A percentile compares a stretch with the other conserved stretches of the same genome.
Evolutionary conservation across 2,888 invertebrate species (phyloP).

Genomic region (Meteorus cinctellus): DNA sequence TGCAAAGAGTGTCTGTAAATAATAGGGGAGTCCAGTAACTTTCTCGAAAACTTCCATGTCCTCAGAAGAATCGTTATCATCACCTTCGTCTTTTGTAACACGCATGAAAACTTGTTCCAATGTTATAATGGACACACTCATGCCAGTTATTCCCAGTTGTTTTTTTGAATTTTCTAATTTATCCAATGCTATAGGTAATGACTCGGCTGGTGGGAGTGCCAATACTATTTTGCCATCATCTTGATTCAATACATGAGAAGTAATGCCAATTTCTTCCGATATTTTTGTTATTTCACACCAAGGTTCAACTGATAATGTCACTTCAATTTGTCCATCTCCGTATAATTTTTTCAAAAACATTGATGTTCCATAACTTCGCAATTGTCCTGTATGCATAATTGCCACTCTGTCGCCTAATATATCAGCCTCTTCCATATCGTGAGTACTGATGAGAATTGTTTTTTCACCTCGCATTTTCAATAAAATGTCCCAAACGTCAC

Average conservation of each 20-base stretch:
- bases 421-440: conserved; percentile 97
- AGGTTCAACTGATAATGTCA: conserved; percentile 65
- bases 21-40: conserved; percentile 61
- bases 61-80: conserved; percentile 56
- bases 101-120: conserved; percentile 92
- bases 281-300: conserved; percentile 68
- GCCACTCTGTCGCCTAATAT: conserved; percentile 92
- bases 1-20: conserved; percentile 65
- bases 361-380: conserved; percentile 87
- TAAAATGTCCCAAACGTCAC: conserved; percentile 91
- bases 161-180: conserved; percentile 78
- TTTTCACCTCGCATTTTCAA: conserved; percentile 80
- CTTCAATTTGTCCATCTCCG: conserved; percentile 71
- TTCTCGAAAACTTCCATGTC: conserved; percentile 58
- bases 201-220: conserved; percentile 75
- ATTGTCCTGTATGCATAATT: conserved; percentile 84
- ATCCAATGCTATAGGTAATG: conserved; percentile 79
- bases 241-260: conserved; percentile 70
- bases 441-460: conserved; percentile 91
- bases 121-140: conserved; percentile 90
- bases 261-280: conserved; percentile 70
- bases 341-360: conserved; percentile 85
- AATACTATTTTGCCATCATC: conserved; percentile 75
- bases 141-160: conserved; percentile 81
- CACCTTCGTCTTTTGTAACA: conserved; percentile 66